Conservation (phyloP, 2,888 invertebrate genomes). For the Parascotia fuliginaria region DNA sequence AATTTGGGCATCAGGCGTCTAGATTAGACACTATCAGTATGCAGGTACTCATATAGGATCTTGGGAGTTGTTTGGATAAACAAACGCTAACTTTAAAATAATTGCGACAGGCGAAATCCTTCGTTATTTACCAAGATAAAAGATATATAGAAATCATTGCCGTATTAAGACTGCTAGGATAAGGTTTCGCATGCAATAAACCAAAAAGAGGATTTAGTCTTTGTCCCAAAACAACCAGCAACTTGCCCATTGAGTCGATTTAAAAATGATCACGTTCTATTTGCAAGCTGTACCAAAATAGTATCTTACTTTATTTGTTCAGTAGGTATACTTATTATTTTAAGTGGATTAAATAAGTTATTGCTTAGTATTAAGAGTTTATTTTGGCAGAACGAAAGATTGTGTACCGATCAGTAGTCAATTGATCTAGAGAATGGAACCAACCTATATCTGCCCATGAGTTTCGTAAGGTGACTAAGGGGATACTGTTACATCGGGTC, state of each 20-base stretch:
- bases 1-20: too few relatives aligned
- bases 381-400: too few relatives aligned
- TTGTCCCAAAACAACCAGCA: slow-evolving; percentile 5
- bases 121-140: not conserved
- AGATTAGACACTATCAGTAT: too few relatives aligned
- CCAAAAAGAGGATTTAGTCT: slow-evolving; percentile 9
- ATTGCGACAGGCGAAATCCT: not conserved
- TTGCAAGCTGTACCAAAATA: not conserved
- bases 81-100: not conserved
- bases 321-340: slow-evolving; percentile 9
- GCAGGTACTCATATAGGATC: too few relatives aligned
- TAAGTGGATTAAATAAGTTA: not conserved
- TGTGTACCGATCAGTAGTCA: too few relatives aligned
- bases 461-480: too few relatives aligned
- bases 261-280: slow-evolving; percentile 27
- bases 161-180: not conserved
- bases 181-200: not conserved
- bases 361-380: not conserved
- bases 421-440: too few relatives aligned
- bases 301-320: slow-evolving; percentile 9
- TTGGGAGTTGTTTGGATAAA: too few relatives aligned
- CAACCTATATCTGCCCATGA: too few relatives aligned
- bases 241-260: slow-evolving; percentile 14
- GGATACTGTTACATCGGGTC: too few relatives aligned
- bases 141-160: not conserved